These are phyloP conservation scores for Pristionchus arcanus DNA, from an alignment of 2,888 invertebrate genomes.

Conservation along the genomic window DNA sequence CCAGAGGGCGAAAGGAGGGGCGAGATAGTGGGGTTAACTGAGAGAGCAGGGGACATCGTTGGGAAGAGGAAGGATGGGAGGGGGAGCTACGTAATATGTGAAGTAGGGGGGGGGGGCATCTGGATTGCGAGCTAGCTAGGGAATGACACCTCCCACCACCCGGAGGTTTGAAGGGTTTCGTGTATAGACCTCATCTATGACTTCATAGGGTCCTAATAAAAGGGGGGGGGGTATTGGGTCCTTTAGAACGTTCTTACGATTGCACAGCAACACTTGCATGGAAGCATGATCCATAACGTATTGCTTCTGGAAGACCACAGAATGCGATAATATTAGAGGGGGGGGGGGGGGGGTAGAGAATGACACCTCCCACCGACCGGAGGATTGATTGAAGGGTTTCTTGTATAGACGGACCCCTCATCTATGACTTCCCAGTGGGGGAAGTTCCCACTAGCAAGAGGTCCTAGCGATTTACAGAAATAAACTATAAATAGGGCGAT, in stretches of 20 bases:
- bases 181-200: no score
- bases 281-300: no score
- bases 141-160: not conserved
- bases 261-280: no score
- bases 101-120: not conserved
- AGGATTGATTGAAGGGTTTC: slow-evolving; percentile 10
- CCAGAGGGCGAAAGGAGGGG: not conserved
- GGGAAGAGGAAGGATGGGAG: not conserved
- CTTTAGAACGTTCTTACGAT: no score
- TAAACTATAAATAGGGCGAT: no score
- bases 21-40: not conserved
- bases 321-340: not conserved
- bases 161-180: not conserved
- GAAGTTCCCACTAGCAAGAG: no score
- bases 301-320: no score
- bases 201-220: not conserved
- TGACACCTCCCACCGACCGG: not conserved
- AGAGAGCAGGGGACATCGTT: not conserved
- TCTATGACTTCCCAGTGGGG: not conserved
- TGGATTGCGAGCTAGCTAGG: not conserved
- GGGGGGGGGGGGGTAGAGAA: not conserved
- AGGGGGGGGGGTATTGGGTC: no score
- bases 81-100: not conserved
- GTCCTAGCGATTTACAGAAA: no score
- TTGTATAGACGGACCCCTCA: not conserved